Percentiles rank a stretch among this genome's conserved stretches.
phyloP scores from a whole-genome alignment of 1,140 invertebrate species.

The Cephus cinctus region DNA sequence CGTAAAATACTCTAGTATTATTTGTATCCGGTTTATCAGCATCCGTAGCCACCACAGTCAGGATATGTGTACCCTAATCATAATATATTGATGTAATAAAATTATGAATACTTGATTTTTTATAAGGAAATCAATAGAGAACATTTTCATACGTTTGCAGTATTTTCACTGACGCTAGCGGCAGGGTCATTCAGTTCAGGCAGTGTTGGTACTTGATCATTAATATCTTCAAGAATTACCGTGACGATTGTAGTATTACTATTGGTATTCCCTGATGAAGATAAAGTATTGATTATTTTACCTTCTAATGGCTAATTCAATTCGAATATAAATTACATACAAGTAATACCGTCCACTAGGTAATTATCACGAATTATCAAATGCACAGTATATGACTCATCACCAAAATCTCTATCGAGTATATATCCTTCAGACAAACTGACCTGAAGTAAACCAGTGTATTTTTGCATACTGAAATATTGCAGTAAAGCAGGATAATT shows the following conservation, averaged over 20 bases:
- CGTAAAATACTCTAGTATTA: constrained; percentile 55
- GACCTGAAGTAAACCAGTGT: constrained; percentile 46
- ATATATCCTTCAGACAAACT: constrained; percentile 44
- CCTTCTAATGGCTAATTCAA: constrained; percentile 13
- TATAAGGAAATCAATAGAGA: too few species aligned
- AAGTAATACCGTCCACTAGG: constrained; percentile 39
- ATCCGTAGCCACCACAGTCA: constrained; percentile 50
- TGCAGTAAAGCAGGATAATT: constrained; percentile 43
- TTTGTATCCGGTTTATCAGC: constrained; percentile 53
- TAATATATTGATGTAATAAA: constrained; percentile 18
- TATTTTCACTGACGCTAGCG: constrained; percentile 49
- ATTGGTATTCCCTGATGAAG: constrained; percentile 21
- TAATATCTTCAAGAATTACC: constrained; percentile 56
- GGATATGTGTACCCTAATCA: constrained; percentile 34
- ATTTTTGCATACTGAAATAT: constrained; percentile 53
- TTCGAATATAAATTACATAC: constrained; percentile 29
- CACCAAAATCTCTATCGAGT: constrained; percentile 54
- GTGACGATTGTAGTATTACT: constrained; percentile 32
- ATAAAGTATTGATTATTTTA: constrained; percentile 20
- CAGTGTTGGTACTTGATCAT: constrained; percentile 58
- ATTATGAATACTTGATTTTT: constrained; percentile 11
- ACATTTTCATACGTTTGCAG: constrained; percentile 39
- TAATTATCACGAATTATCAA: constrained; percentile 56
- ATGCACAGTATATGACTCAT: constrained; percentile 47
- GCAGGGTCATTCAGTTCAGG: constrained; percentile 29